Base-by-base conservation (phyloP, 2,888 invertebrate genomes). In the Ptychoptera albimana region DNA sequence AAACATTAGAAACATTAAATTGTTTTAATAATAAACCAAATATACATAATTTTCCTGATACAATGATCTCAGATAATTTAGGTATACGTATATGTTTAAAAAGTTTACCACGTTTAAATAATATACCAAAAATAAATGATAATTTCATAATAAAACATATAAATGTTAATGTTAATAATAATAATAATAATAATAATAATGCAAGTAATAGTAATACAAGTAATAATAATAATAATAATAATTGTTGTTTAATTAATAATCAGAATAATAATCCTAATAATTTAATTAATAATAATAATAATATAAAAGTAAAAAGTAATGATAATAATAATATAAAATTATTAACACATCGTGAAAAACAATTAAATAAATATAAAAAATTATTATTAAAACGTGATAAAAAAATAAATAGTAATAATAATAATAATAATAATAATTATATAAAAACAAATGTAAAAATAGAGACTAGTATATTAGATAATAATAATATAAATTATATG, bases 21-120 rank as follows among this genome's bases (percentile, higher is more conserved):
- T 59, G 59, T 46, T 66, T 66, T 48, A 60, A 56, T 50, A 56
- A 58, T 50, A 64, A 64, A 53, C 64, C 66, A 47, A 59, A 57
- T 48, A 57, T 65, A 45, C 66, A 66, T 47, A 63, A 64, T 53
- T 66, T 66, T 54, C 66, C 66, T 32, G 59, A 60, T 47, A 62
- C 64, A 31, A 58, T 60, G 49, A 58, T 66, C 45, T 56, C 60
- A 42, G 66, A 66, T 46, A 61, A 56, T 51, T 58, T 58, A 43
- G 57, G 60, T 49, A 54, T 62, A 14, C 59, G 61, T 49, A 70
- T 81, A 42, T 68, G 73, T 30, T 67, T 79, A 44, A 70, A 77
- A 61, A 78, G 77, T 61, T 66, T 87, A 53, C 88, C 89, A 16
- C 70, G 91, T 37, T 72, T 79, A 53, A 77, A 81, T 49, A 74